phyloP scores from a whole-genome alignment of 1,140 invertebrate genomes.

The Mizuhopecten yessoensis region DNA sequence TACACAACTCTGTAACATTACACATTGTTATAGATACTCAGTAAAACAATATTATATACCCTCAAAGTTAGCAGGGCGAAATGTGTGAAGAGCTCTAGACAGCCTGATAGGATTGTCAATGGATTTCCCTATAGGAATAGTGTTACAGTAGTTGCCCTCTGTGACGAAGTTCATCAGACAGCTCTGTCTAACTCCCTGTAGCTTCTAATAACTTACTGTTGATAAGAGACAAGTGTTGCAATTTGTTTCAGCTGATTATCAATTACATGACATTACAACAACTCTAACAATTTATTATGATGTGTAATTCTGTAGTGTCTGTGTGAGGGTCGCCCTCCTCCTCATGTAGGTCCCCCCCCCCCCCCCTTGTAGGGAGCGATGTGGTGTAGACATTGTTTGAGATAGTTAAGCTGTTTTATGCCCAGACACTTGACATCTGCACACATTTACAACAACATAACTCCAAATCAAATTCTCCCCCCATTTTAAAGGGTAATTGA shows the following conservation, averaged over 20 bases:
- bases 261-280: slow-evolving; percentile 35
- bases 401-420: slow-evolving; percentile 35
- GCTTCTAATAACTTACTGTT: background rate
- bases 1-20: background rate
- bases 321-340: background rate
- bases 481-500: slow-evolving; percentile 21
- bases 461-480: slow-evolving; percentile 21
- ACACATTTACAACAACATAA: slow-evolving; percentile 20
- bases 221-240: background rate
- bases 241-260: slow-evolving; percentile 29
- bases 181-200: background rate
- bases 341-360: background rate
- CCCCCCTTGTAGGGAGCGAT: background rate
- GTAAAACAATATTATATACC: background rate
- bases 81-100: background rate
- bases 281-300: background rate
- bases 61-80: background rate
- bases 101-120: background rate
- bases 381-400: background rate
- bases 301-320: background rate
- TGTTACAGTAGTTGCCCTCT: background rate
- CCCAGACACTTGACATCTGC: slow-evolving; percentile 30
- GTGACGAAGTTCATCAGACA: background rate
- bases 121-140: background rate
- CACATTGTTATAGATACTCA: background rate